A percentile compares a stretch with the other conserved stretches of the same genome.
These are phyloP conservation scores for Herpetotheres cachinnans DNA, from an alignment of 2,113 vertebrate species.

Conservation along the genomic window DNA sequence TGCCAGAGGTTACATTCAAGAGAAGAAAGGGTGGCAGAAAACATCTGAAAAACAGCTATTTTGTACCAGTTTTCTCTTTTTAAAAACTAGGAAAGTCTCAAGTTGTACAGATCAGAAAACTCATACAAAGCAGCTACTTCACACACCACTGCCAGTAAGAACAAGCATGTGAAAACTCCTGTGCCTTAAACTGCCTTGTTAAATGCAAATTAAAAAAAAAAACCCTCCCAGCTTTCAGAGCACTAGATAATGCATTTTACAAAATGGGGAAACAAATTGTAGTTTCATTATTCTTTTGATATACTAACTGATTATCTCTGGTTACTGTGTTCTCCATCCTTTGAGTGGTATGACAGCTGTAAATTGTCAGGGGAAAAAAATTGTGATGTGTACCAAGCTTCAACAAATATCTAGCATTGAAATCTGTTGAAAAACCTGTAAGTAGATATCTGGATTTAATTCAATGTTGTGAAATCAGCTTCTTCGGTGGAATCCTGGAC, in stretches of 20 bases:
- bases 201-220: neutral
- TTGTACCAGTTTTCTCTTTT: neutral
- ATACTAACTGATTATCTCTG: neutral
- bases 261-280: neutral
- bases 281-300: neutral
- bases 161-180: neutral
- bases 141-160: neutral
- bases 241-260: neutral
- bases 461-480: neutral
- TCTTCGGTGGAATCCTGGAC: neutral
- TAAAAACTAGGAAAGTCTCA: neutral
- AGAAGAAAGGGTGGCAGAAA: neutral
- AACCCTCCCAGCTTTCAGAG: neutral
- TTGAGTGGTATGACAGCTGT: neutral
- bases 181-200: neutral
- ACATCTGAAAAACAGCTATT: neutral
- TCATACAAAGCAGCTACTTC: neutral
- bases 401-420: neutral
- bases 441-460: neutral
- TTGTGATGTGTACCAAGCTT: neutral
- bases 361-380: neutral
- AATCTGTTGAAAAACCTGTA: neutral
- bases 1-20: neutral
- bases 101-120: neutral
- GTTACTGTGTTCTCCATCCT: neutral